Evolutionary conservation across 2,888 invertebrate genomes (phyloP).

Genomic region (Drosophila multiciliata): DNA sequence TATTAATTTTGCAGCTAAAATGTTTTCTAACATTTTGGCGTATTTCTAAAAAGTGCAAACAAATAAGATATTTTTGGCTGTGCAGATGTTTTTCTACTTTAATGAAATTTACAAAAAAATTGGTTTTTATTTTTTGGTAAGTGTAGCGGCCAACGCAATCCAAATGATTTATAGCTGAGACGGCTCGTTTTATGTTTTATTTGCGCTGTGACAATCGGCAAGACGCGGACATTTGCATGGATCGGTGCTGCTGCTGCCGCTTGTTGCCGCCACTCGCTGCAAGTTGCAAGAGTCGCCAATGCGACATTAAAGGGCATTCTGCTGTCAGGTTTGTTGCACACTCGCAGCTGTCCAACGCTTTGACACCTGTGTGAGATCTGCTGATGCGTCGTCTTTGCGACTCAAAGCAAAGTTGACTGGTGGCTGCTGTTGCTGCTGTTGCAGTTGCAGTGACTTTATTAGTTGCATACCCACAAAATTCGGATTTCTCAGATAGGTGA

Average conservation of each 20-base stretch:
- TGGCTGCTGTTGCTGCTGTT: background rate
- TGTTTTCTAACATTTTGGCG: background rate
- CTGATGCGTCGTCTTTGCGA: constrained; percentile 39
- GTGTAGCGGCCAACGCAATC: constrained; percentile 34
- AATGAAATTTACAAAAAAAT: background rate
- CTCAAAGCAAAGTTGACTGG: constrained; percentile 32
- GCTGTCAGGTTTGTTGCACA: constrained; percentile 77
- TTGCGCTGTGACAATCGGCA: constrained; percentile 72
- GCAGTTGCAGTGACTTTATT: constrained; percentile 44
- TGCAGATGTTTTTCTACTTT: background rate
- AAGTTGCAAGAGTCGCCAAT: constrained; percentile 20
- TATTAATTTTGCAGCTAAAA: background rate
- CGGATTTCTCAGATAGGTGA: background rate
- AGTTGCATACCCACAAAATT: constrained; percentile 22
- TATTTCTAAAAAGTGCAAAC: background rate
- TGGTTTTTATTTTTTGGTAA: background rate
- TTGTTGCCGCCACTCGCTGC: constrained; percentile 30
- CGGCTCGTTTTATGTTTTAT: constrained; percentile 78
- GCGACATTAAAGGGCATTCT: constrained; percentile 84
- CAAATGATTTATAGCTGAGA: constrained; percentile 72
- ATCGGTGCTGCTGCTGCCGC: constrained; percentile 25
- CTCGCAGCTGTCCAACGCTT: constrained; percentile 63
- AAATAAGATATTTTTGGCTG: background rate
- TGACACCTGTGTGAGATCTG: constrained; percentile 78
- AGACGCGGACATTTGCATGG: constrained; percentile 64